These are phyloP conservation scores for Andrena cerasifolii DNA, from an alignment of 1,140 invertebrate genomes.

Conservation along the genomic window DNA sequence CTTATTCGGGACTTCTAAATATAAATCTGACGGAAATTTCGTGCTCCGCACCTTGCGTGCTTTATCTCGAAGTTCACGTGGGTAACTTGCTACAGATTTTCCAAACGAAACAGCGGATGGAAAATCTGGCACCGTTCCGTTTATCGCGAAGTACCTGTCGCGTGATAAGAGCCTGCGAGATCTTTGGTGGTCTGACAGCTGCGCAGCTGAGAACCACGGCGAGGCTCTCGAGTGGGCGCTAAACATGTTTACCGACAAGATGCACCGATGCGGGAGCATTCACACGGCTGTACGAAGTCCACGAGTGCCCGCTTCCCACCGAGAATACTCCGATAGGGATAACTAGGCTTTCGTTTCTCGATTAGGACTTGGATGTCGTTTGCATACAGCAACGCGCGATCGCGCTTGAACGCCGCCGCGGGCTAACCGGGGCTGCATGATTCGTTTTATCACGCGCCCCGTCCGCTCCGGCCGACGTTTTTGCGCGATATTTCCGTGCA, in stretches of 20 bases:
- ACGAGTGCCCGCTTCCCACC: background rate
- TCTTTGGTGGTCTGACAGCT: slow-evolving; percentile 45
- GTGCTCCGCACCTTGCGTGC: no score
- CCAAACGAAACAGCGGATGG: background rate
- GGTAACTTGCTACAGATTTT: no score
- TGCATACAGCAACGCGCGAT: slow-evolving; percentile 5
- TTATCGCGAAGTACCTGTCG: background rate
- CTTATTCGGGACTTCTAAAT: no score
- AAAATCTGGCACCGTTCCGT: background rate
- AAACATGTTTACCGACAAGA: slow-evolving; percentile 61
- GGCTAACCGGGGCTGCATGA: slow-evolving; percentile 7
- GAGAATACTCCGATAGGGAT: slow-evolving; percentile 29
- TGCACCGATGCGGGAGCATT: slow-evolving; percentile 38
- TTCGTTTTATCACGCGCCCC: slow-evolving; percentile 24
- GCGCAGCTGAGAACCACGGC: slow-evolving; percentile 47
- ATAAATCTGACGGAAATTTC: no score
- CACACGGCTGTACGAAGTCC: slow-evolving; percentile 23
- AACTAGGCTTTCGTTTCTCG: slow-evolving; percentile 39
- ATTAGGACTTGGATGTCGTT: background rate
- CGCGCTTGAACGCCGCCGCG: background rate
- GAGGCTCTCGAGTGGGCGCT: slow-evolving; percentile 58
- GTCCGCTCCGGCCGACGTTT: slow-evolving; percentile 5
- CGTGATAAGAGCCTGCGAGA: slow-evolving; percentile 8
- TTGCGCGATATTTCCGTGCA: background rate
- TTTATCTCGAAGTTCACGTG: no score